Evolutionary conservation across 64 coral and sea anemone genomes (phyloP).

Genomic region (Pocillopora damicornis): DNA sequence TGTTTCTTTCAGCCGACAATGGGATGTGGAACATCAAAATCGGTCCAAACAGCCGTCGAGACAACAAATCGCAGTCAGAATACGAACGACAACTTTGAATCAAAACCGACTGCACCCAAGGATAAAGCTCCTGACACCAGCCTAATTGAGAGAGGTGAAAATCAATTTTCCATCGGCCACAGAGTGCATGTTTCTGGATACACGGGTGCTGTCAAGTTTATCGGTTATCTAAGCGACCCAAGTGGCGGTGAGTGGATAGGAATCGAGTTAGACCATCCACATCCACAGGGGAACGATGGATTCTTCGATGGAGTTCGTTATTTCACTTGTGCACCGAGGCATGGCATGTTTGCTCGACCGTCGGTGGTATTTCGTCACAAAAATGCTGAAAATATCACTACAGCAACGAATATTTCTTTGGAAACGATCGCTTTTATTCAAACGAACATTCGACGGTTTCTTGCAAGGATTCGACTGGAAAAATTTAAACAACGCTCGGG

Average conservation of each 20-base stretch:
- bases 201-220: constrained; percentile 60
- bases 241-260: constrained; percentile 70
- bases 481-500: constrained; percentile 35
- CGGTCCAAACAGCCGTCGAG: neutral
- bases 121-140: neutral
- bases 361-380: constrained; percentile 45
- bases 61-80: neutral
- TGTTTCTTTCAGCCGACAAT: neutral
- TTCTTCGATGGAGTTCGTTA: constrained; percentile 30
- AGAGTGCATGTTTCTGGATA: constrained; percentile 69
- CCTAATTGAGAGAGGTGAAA: neutral
- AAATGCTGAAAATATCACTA: neutral
- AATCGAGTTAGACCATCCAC: constrained; percentile 55
- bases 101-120: neutral
- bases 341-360: constrained; percentile 64
- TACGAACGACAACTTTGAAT: neutral
- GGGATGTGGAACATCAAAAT: constrained; percentile 32
- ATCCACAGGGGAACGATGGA: constrained; percentile 64
- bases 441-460: constrained; percentile 51
- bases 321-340: constrained; percentile 54
- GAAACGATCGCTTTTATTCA: constrained; percentile 64
- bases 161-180: constrained; percentile 43
- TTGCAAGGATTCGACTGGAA: constrained; percentile 35
- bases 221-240: constrained; percentile 32
- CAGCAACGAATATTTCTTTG: constrained; percentile 21